Percentiles rank a stretch among this genome's conserved stretches.
These are phyloP conservation scores for Dromiciops gliroides DNA, from an alignment of 2,113 vertebrate genomes.

Conservation along the genomic window DNA sequence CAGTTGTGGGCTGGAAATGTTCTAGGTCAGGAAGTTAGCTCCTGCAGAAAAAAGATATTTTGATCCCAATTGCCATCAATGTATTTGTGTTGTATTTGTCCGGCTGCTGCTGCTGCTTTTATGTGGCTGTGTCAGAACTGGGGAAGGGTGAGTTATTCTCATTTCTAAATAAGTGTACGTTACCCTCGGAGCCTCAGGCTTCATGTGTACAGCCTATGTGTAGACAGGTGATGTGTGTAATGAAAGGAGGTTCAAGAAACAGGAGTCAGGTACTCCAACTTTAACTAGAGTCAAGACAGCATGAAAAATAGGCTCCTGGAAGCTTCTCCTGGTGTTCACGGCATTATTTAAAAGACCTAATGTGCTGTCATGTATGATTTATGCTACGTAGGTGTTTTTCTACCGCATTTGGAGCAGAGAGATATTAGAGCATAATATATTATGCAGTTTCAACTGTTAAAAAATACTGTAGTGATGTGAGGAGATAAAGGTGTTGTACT, in stretches of 20 bases:
- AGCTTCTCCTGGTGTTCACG: slow-evolving; percentile 59
- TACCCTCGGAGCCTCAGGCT: slow-evolving; percentile 39
- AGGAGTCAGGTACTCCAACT: slow-evolving; percentile 59
- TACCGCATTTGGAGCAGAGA: slow-evolving; percentile 71
- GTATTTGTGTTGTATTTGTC: not conserved
- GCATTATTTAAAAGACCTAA: slow-evolving; percentile 78
- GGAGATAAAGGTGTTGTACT: slow-evolving; percentile 66
- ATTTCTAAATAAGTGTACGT: not conserved
- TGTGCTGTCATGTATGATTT: slow-evolving; percentile 79
- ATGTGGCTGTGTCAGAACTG: not conserved
- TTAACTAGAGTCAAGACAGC: slow-evolving; percentile 63
- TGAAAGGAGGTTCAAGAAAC: slow-evolving; percentile 58
- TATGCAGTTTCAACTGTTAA: slow-evolving; percentile 58
- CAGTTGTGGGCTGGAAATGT: not conserved
- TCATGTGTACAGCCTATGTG: slow-evolving; percentile 53
- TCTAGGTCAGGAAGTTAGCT: not conserved
- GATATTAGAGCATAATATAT: slow-evolving; percentile 68
- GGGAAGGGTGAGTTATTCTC: not conserved
- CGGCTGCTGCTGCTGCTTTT: not conserved
- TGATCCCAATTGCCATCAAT: not conserved
- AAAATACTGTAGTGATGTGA: slow-evolving; percentile 54
- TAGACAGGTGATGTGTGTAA: slow-evolving; percentile 56
- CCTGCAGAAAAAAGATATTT: not conserved
- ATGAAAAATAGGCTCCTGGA: slow-evolving; percentile 66
- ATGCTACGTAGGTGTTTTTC: slow-evolving; percentile 71